Evolutionary conservation across 2,888 invertebrate genomes (phyloP), one percentile per base, ranked within the genome.

Genomic region (Lydus trimaculatus): DNA sequence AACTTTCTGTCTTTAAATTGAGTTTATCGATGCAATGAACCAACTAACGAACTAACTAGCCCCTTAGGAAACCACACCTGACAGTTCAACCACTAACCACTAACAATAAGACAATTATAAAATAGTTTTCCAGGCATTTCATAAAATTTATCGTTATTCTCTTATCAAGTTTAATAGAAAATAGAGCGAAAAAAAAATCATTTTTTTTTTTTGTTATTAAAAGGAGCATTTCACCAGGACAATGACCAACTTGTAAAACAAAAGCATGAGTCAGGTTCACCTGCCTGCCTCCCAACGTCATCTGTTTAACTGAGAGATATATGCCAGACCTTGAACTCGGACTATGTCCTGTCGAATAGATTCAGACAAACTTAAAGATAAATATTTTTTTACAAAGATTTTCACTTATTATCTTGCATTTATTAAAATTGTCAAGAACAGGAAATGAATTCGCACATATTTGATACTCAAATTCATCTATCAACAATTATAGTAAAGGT

Each of bases 241-340:
- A 52, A 13, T 52, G 52, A 52, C 52, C 52, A 52, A 52, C 52
- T 52, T 25, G 23, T 52, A 25, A 52, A 25, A 23, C 52, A 52
- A 52, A 52, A 58, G 28, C 15, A 31, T 59, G 59, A 61, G 9
- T 61, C 61, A 61, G n/a, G 56, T 64, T 58, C 67, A 67, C 67
- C 67, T 67, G 67, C 67, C 62, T 64, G 67, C 67, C 62, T 64
- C 52, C 64, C 58, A 64, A 64, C 64, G 66, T 63, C 64, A 64
- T 64, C 64, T 64, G 67, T 43, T n/a, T 33, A 61, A 64, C 56
- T 58, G 64, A 62, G 39, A 56, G 39, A 52, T 52, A 52, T 52
- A 52, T 52, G 52, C 61, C 36, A 67, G 67, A 43, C 61, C 67
- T 67, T 67, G 67, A 67, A 67, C 64, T 33, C 36, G 56, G 23